Conservation (phyloP, 2,888 invertebrate species). For the Trichogramma evanescens region DNA sequence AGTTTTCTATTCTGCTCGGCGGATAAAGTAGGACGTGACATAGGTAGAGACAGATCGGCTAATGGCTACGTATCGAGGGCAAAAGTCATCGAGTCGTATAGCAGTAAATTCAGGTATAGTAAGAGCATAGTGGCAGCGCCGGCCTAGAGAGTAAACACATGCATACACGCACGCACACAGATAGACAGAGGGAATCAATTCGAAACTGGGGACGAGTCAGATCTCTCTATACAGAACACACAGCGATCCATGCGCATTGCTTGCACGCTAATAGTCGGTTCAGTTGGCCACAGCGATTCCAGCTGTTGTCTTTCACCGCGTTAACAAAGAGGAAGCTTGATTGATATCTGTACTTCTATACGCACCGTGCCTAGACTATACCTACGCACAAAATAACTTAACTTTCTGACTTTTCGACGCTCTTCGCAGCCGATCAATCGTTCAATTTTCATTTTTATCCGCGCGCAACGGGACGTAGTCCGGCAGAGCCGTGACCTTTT, state of each 20-base stretch:
- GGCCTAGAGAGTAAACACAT: neutral
- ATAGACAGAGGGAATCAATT: constrained; percentile 15
- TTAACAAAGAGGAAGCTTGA: too few species aligned
- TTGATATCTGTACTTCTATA: too few species aligned
- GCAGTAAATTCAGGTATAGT: neutral
- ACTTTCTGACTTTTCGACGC: too few species aligned
- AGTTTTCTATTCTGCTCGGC: neutral
- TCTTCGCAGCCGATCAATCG: too few species aligned
- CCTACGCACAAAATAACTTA: too few species aligned
- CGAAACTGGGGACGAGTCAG: neutral
- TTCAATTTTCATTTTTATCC: too few species aligned
- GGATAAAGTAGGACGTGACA: neutral
- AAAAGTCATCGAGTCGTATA: constrained; percentile 3
- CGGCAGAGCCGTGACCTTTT: too few species aligned
- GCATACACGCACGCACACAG: neutral
- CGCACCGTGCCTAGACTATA: too few species aligned
- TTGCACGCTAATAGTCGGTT: constrained; percentile 4
- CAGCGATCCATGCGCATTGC: too few species aligned
- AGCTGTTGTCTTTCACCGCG: too few species aligned
- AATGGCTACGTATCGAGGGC: neutral
- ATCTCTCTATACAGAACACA: neutral
- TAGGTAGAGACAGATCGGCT: constrained; percentile 11
- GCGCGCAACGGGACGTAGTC: too few species aligned
- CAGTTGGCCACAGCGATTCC: neutral
- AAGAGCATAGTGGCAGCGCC: neutral